Conservation (phyloP, 2,113 vertebrate genomes). For the Azemiops feae region DNA sequence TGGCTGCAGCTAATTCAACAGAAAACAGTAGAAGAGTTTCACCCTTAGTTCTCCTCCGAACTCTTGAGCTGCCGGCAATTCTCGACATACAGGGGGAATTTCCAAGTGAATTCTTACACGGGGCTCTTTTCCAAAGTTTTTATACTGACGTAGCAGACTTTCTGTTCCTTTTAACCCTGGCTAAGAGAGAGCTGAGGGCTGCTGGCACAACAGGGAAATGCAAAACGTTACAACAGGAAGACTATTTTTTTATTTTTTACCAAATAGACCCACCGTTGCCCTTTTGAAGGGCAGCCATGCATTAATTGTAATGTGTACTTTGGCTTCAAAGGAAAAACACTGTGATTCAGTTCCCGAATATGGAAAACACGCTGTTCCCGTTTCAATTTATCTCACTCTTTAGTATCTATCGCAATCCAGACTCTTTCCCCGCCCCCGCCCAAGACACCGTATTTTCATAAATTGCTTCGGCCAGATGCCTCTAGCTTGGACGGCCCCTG, state of each 20-base stretch:
- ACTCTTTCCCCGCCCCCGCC: not conserved
- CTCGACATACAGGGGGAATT: constrained; percentile 48
- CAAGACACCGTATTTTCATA: not conserved
- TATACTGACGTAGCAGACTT: too few relatives aligned
- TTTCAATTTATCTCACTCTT: not conserved
- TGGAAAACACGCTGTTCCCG: not conserved
- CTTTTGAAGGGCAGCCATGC: not conserved
- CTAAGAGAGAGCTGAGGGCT: too few relatives aligned
- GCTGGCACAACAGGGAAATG: not conserved
- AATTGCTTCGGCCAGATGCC: not conserved
- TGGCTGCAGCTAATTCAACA: constrained; percentile 54
- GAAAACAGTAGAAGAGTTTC: constrained; percentile 37
- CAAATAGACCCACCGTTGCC: not conserved
- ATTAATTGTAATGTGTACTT: not conserved
- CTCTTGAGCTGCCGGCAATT: constrained; percentile 35
- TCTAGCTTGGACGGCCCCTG: too few relatives aligned
- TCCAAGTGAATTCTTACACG: constrained; percentile 29
- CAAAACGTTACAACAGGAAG: not conserved
- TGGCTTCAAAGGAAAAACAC: not conserved
- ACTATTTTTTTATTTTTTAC: not conserved
- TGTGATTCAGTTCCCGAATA: not conserved
- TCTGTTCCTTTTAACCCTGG: too few relatives aligned
- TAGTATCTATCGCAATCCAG: not conserved
- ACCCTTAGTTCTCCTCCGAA: constrained; percentile 13
- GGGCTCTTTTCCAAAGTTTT: not conserved